These are phyloP conservation scores for Steinernema scapterisci DNA, from an alignment of 2,888 invertebrate genomes.

Conservation along the genomic window DNA sequence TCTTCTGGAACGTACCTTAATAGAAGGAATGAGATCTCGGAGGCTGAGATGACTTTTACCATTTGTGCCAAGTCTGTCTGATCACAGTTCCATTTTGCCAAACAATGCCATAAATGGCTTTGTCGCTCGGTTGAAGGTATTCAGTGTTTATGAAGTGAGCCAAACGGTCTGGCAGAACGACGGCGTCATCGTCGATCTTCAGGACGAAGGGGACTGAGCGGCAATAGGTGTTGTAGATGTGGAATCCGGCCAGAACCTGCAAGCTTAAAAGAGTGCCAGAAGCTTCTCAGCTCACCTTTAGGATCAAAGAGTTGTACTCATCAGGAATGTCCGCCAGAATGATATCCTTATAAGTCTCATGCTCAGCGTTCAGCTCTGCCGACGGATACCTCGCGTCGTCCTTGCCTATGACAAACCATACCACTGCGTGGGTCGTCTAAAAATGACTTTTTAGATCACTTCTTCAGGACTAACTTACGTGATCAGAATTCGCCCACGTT, in stretches of 20 bases:
- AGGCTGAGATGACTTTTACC: background rate
- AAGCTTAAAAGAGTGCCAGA: too few relatives aligned
- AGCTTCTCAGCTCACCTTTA: too few relatives aligned
- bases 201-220: conserved; percentile 32
- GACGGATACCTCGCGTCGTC: background rate
- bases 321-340: conserved; percentile 39
- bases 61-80: background rate
- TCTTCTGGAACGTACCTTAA: conserved; percentile 43
- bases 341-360: conserved; percentile 33
- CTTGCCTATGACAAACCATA: background rate
- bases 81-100: conserved; percentile 38
- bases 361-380: background rate
- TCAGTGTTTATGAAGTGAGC: conserved; percentile 30
- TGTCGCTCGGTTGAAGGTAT: background rate
- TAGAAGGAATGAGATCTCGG: too few relatives aligned
- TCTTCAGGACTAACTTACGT: background rate
- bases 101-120: conserved; percentile 36
- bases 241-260: conserved; percentile 37
- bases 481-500: background rate
- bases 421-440: background rate
- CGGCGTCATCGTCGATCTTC: conserved; percentile 45
- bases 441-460: background rate
- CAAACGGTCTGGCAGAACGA: conserved; percentile 38
- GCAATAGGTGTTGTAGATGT: conserved; percentile 41
- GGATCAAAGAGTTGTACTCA: conserved; percentile 39